Evolutionary conservation across 2,888 invertebrate species (phyloP), one percentile per base, ranked within the genome.

Genomic region (Campoplex capitator): DNA sequence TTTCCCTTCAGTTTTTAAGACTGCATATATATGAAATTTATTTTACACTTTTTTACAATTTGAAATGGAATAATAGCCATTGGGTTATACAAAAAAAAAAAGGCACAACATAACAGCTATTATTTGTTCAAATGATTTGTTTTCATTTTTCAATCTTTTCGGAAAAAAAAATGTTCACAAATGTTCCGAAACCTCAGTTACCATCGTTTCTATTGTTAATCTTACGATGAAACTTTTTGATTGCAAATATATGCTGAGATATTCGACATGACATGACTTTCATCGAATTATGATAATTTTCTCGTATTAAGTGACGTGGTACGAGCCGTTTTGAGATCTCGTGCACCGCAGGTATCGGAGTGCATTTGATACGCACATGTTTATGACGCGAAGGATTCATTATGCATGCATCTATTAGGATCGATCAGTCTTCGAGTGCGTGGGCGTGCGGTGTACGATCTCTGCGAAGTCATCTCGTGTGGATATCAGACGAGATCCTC

Each of bases 351-450:
- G 58, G 58, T 75, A 68, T 54, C 58, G 45, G 54, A n/a, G 75
- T 58, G 16, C 70, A 70, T 76, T 58, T 42, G 42, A 78, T 35
- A 23, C 18, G 71, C 65, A 32, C 45, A 67, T 77, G 67, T 84
- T 76, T 35, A 74, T 45, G 74, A 82, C 42, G 62, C 51, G 70
- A 70, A 56, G 58, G 58, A 11, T 90, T 93, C 91, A 92, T 93
- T 92, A 92, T 92, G 88, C 91, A 89, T 86, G 88, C 87, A 88
- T 92, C 90, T 91, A 92, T 93, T 92, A 92, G 90, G 90, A 91
- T 93, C 93, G 92, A 93, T 93, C 93, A 91, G 91, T 93, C 92
- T 90, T 90, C 89, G 87, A 82, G 65, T 65, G 23, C 23, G 92
- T 92, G 92, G 93, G 93, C 93, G 92, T 92, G 87, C 71, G 89